Conservation (phyloP, 2,113 vertebrate genomes). For the Alethe castanea region DNA sequence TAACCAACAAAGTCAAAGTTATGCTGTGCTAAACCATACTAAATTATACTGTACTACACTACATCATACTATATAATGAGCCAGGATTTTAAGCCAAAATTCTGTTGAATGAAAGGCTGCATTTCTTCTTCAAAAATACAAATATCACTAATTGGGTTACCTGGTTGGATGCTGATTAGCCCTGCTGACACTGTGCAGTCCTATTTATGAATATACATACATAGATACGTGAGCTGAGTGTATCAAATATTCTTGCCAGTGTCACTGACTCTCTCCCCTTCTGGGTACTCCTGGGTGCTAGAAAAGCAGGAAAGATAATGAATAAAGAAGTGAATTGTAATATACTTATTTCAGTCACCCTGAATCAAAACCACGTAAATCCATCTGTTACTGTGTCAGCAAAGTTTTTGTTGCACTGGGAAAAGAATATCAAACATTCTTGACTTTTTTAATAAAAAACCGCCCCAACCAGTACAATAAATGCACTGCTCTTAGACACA, state of each 20-base stretch:
- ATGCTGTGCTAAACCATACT: background rate
- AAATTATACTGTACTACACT: background rate
- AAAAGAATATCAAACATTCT: constrained; percentile 13
- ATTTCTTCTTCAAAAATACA: background rate
- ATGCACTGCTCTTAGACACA: background rate
- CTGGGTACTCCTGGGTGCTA: background rate
- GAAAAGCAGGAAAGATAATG: background rate
- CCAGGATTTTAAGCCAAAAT: background rate
- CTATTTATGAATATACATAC: background rate
- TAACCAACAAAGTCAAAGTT: background rate
- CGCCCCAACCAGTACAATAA: background rate
- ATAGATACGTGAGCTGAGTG: background rate
- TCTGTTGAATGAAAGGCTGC: background rate
- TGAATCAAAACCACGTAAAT: background rate
- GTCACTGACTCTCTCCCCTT: background rate
- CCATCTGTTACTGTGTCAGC: constrained; percentile 8
- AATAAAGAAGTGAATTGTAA: constrained; percentile 7
- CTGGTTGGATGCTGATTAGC: background rate
- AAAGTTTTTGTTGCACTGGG: constrained; percentile 1
- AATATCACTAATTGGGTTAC: background rate
- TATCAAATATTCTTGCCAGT: background rate
- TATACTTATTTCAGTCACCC: background rate
- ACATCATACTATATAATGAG: background rate
- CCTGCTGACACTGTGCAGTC: background rate
- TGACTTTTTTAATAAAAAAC: background rate